Base-by-base conservation (phyloP, 2,113 vertebrate species). In the Atlantisia rogersi region DNA sequence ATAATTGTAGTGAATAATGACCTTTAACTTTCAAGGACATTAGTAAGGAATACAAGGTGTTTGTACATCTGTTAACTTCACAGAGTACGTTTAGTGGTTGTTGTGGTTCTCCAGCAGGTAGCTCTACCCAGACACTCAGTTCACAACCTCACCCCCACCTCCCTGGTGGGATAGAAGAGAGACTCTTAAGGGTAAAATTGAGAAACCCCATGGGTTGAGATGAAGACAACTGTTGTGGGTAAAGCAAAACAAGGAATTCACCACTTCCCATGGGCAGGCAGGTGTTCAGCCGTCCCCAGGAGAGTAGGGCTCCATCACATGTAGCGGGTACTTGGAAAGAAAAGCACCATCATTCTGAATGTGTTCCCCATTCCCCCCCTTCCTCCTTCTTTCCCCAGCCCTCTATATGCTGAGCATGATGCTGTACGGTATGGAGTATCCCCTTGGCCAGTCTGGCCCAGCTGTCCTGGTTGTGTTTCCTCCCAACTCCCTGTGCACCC, bases 311-410 rank as follows among this genome's bases (percentile, higher is more conserved):
- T 52, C 14, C 32, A 11, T 28, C 50, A 31, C 2, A 0, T 0
- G 0, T 46, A n/a, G 8, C 0, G 0, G 22, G 35, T 3, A 76
- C 55, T 69, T 69, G 29, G 55, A 48, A 75, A 81, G 48, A 42
- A 21, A 69, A 75, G 68, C 0, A 1, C 5, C n/a, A 44, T 52
- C 26, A 7, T 11, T 42, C 16, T 0, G 0, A 73, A 73, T 0
- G 1, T 48, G 48, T 48, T 48, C 48, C 11, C 10, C 21, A 48
- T 48, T 35, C 5, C 11, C 7, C 5, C 37, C 7, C 11, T 28
- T 48, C 16, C 10, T 31, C 0, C 15, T 50, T 6, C 39, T 32
- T 46, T 15, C 32, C 40, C 35, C 17, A 19, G 12, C 12, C 50
- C 12, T 40, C 16, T 58, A 9, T 3, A 3, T 25, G 9, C 42